A percentile compares a stretch with the other conserved stretches of the same genome.
These are phyloP conservation scores for Solea solea DNA, from an alignment of 2,113 vertebrate species.

Conservation along the genomic window DNA sequence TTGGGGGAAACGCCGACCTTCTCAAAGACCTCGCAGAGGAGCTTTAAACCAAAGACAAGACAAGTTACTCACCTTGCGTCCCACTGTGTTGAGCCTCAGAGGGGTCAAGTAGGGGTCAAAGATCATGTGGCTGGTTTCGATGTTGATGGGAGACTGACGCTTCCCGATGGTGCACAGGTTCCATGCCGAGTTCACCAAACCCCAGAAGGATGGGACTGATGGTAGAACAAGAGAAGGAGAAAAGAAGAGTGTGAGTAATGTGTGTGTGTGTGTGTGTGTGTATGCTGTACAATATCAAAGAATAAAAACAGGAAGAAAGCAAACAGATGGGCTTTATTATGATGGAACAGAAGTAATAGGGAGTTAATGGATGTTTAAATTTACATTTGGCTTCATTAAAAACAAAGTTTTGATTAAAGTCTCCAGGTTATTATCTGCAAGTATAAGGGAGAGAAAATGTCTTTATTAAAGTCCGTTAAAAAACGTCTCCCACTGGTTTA, in stretches of 20 bases:
- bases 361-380: slow-evolving; percentile 40
- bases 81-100: slow-evolving; percentile 93
- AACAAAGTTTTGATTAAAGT: slow-evolving; percentile 49
- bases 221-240: background rate
- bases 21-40: background rate
- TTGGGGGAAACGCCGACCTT: background rate
- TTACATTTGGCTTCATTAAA: slow-evolving; percentile 55
- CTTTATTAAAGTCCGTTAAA: slow-evolving; percentile 27
- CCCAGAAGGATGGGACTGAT: slow-evolving; percentile 97
- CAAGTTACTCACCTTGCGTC: slow-evolving; percentile 87
- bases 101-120: slow-evolving; percentile 95
- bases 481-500: slow-evolving; percentile 15
- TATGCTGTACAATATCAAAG: slow-evolving; percentile 10
- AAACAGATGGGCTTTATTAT: slow-evolving; percentile 41
- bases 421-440: slow-evolving; percentile 43
- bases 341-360: slow-evolving; percentile 25
- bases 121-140: slow-evolving; percentile 99
- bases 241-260: too few species aligned
- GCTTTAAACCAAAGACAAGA: background rate
- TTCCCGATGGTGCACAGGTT: slow-evolving; percentile 97
- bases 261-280: too few species aligned
- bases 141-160: slow-evolving; percentile 95
- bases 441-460: slow-evolving; percentile 15
- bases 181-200: slow-evolving; percentile 98
- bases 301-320: slow-evolving; percentile 24